Evolutionary conservation across 2,113 vertebrate genomes (phyloP), one percentile per base, ranked within the genome.

Genomic region (Edolisoma coerulescens): DNA sequence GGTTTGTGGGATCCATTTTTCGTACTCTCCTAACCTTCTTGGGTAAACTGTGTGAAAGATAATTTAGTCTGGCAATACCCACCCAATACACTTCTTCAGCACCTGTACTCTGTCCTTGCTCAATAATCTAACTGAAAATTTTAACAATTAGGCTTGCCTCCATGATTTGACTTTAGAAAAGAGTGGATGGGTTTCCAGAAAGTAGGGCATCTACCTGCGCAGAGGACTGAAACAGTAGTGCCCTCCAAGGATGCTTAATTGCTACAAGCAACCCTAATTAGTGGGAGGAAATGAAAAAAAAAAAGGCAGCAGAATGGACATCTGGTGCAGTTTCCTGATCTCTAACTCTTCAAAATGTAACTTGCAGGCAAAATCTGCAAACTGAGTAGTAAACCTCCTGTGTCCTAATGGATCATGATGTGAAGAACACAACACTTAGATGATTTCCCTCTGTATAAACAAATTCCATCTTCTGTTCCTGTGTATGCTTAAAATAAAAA

Each of bases 401-500:
- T 65, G 54, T 70, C 32, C 47, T 82, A 67, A 63, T 39, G 32
- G 32, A 87, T 67, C n/a, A 28, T 22, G 61, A 41, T 57, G n/a
- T 39, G 83, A 93, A 74, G 35, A 92, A 45, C 32, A 93, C 26
- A 79, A 61, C 4, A 47, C 26, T 83, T 87, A 89, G 16, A 89
- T 90, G 27, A 88, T 68, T 91, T 89, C 14, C 10, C 10, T 84
- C 39, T 16, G 24, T 73, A 42, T 64, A 93, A 88, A 92, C 33
- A 93, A 92, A 70, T 23, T 67, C 69, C 39, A 70, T 61, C 56
- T 81, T 87, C 45, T 45, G 21, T 56, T 92, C 70, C 50, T 68
- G 32, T 77, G 89, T 84, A 60, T 70, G 32, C 20, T 91, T 87
- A 70, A 95, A 95, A 61, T 84, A 56, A 92, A 95, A 88, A 93